Evolutionary conservation across 2,888 invertebrate genomes (phyloP), one percentile per base, ranked within the genome.

Genomic region (Chirona hameri): DNA sequence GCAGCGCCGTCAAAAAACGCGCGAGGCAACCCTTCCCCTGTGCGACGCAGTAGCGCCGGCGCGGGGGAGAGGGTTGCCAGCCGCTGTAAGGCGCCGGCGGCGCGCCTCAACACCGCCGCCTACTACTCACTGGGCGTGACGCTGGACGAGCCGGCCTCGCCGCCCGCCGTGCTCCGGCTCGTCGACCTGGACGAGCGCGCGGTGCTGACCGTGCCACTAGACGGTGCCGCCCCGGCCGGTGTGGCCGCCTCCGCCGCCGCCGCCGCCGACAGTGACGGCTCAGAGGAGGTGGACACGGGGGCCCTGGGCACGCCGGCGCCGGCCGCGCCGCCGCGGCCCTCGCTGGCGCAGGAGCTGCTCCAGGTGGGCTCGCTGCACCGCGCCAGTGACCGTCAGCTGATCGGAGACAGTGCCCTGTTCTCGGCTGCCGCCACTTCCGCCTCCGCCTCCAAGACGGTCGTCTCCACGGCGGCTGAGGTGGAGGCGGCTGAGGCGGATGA

Each of bases 1-100:
- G 24, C 76, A 39, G 12, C 76, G 15, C 27, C 21, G 27, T 14
- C 76, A 76, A 76, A 76, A 76, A 76, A 76, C 76, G 76, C 21
- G 76, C 76, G 5, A 76, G 76, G 76, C 76, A 76, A 76, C 76
- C 76, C 76, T 76, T 76, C 76, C 27, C 76, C 46, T 76, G 76
- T 39, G 46, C 9, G 39, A 24, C 46, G 76, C 76, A 76, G 76
- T 76, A 76, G 76, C 76, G 10, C 46, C 46, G 10, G 0, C 46
- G 76, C 46, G 46, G 76, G 76, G 46, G 76, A 76, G 14, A 76
- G 76, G 76, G 76, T 76, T 76, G 76, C 76, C 76, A 46, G 0
- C 14, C 76, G 24, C 12, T 5, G 14, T 0, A 14, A 21, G 76
- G 46, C 76, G 46, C 24, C 27, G 24, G 39, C 76, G 27, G 76